These are phyloP conservation scores for Ricordea florida DNA, from an alignment of 92 coral and sea anemone species.

Conservation along the genomic window DNA sequence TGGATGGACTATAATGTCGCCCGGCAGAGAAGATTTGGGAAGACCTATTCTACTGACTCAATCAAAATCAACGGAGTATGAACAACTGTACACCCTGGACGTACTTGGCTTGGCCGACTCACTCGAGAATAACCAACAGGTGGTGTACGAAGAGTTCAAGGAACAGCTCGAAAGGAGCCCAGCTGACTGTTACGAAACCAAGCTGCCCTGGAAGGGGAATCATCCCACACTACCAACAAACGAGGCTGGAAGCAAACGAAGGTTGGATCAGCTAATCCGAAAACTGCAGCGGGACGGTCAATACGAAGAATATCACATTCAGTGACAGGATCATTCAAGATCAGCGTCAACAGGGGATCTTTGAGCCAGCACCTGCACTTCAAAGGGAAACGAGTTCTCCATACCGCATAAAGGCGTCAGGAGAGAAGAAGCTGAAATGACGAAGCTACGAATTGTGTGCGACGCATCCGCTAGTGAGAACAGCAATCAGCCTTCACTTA, in stretches of 20 bases:
- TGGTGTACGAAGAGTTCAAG: conserved; percentile 26
- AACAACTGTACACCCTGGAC: conserved; percentile 8
- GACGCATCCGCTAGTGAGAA: conserved; percentile 52
- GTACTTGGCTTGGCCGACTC: conserved; percentile 15
- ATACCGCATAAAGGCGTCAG: conserved; percentile 45
- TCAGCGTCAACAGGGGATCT: conserved; percentile 25
- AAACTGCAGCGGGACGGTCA: conserved; percentile 1
- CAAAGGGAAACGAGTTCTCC: conserved; percentile 30
- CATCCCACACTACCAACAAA: background rate
- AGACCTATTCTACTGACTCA: conserved; percentile 5
- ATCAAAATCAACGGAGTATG: background rate
- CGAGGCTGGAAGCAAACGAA: background rate
- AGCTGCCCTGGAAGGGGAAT: background rate
- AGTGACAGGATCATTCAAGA: conserved; percentile 50
- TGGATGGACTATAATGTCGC: conserved; percentile 36
- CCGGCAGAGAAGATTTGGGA: conserved; percentile 6
- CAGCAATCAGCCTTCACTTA: conserved; percentile 1
- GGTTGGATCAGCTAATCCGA: too few relatives aligned
- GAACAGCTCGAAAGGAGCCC: conserved; percentile 1
- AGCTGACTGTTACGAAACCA: background rate
- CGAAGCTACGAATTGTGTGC: conserved; percentile 47
- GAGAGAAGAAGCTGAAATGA: conserved; percentile 42
- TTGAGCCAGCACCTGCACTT: conserved; percentile 25
- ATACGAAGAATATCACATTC: conserved; percentile 5
- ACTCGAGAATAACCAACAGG: conserved; percentile 13